Evolutionary conservation across 2,888 invertebrate species (phyloP), one percentile per base, ranked within the genome.

Genomic region (Ligdia adustata): DNA sequence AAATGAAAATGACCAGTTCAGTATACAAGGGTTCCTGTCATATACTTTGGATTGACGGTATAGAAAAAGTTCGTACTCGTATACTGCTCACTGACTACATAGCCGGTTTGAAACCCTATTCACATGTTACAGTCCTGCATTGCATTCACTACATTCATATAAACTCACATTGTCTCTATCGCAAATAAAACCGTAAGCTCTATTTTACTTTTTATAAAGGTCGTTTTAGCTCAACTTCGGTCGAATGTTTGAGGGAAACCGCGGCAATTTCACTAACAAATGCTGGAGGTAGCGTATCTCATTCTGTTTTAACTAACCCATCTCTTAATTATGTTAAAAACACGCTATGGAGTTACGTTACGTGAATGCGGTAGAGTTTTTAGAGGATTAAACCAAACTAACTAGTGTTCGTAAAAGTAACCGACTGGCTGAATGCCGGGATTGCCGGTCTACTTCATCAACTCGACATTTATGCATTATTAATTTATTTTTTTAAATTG

Each of bases 101-200:
- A n/a, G n/a, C n/a, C n/a, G n/a, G n/a, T n/a, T n/a, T 37, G 22
- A 3, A 3, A 3, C 12, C 9, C 12, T 52, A 47, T 52, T 45
- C 32, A 41, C 47, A 49, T 42, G 50, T 43, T 37, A 50, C 44
- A 52, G 54, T 31, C 57, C 53, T 42, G 50, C 43, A 48, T 40
- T 62, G 60, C 60, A 63, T 64, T 60, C 60, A 55, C 54, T 55
- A 46, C 51, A 40, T 43, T 60, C 42, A 41, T 46, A 40, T 41
- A 44, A 33, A 39, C 40, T 41, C 42, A 38, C 41, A 45, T 52
- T 50, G 45, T 49, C 40, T 42, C 45, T 9, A 40, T 35, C 16
- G 18, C 16, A 15, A 28, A n/a, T n/a, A n/a, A 40, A 38, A 28
- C 18, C 7, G 7, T 20, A 32, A 40, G 28, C 37, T 45, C 35